Evolutionary conservation across 64 coral and sea anemone species (phyloP).

Genomic region (Dendrophyllia cribrosa): DNA sequence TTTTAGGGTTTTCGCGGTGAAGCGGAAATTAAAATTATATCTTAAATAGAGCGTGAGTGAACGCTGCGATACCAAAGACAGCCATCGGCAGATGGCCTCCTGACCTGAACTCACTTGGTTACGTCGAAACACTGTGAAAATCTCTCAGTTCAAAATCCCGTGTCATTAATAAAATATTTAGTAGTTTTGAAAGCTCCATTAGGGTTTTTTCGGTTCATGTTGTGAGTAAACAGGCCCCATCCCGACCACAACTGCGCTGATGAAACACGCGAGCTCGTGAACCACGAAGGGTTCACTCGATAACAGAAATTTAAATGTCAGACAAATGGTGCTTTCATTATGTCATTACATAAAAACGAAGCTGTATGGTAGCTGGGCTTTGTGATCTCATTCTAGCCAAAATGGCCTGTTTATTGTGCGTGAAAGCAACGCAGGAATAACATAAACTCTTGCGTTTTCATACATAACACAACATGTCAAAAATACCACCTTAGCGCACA

Average conservation of each 20-base stretch:
- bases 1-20: not conserved
- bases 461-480: conserved; percentile 23
- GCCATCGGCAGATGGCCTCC: not conserved
- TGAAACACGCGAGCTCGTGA: conserved; percentile 2
- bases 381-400: not conserved
- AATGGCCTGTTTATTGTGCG: conserved; percentile 16
- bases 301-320: conserved; percentile 17
- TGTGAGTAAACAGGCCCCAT: not conserved
- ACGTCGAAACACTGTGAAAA: not conserved
- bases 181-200: not conserved
- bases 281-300: not conserved
- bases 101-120: conserved; percentile 8
- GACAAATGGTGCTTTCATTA: conserved; percentile 4
- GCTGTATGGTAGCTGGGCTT: not conserved
- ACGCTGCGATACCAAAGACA: not conserved
- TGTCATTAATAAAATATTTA: not conserved
- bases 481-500: conserved; percentile 19
- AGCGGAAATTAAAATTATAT: not conserved
- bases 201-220: not conserved
- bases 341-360: conserved; percentile 10
- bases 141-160: not conserved
- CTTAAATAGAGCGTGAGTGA: not conserved
- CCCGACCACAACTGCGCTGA: not conserved
- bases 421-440: conserved; percentile 45
- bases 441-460: conserved; percentile 43